Conservation (phyloP, 2,888 invertebrate species). For the Macrophya alboannulata region DNA sequence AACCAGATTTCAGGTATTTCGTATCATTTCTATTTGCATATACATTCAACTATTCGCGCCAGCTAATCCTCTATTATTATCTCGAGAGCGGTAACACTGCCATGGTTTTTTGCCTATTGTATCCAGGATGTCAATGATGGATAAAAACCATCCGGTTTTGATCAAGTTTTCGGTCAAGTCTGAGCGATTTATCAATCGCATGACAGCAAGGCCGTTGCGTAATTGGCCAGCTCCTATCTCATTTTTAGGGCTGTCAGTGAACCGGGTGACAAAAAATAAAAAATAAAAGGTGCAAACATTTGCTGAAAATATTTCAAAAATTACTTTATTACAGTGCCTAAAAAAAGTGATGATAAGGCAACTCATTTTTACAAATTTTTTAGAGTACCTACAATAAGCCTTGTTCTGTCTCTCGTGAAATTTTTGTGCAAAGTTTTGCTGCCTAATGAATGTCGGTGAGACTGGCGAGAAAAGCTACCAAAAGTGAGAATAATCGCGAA, state of each 20-base stretch:
- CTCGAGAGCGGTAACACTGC: not conserved
- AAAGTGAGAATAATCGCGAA: constrained; percentile 1
- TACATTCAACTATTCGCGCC: not conserved
- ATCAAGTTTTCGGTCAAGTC: not conserved
- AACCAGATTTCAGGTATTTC: not conserved
- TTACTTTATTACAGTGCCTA: not conserved
- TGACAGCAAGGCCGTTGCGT: not conserved
- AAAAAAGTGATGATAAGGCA: not conserved
- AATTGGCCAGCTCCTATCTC: not conserved
- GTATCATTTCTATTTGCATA: constrained; percentile 26
- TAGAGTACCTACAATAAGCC: constrained; percentile 1
- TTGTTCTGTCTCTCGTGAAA: not conserved
- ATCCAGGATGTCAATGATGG: not conserved
- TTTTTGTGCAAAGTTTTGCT: no score
- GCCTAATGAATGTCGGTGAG: no score
- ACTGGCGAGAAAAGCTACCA: not conserved
- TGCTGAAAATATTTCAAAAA: not conserved
- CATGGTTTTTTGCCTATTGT: not conserved
- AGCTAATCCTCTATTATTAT: not conserved
- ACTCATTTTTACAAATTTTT: constrained; percentile 11
- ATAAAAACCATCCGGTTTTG: not conserved
- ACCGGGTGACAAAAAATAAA: not conserved
- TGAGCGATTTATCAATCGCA: not conserved
- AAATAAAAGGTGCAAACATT: no score
- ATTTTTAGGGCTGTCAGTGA: constrained; percentile 1